phyloP scores from a whole-genome alignment of 1,140 invertebrate species.

The Plodia interpunctella region DNA sequence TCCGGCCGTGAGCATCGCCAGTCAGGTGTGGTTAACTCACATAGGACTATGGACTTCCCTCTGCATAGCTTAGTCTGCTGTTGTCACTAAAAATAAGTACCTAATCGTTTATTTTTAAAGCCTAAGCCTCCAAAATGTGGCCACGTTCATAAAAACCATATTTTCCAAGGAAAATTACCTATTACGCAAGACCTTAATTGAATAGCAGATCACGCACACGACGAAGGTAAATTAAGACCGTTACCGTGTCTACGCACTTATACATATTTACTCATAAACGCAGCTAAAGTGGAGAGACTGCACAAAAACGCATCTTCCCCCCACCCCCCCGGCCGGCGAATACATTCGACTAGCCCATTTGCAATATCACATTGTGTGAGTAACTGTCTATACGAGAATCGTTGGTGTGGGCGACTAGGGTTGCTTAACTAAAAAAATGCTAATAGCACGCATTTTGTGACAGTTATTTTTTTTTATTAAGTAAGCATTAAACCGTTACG shows the following conservation, averaged over 20 bases:
- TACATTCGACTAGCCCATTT: slow-evolving; percentile 75
- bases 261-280: slow-evolving; percentile 60
- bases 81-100: slow-evolving; percentile 65
- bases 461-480: neutral
- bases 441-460: neutral
- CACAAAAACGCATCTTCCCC: slow-evolving; percentile 74
- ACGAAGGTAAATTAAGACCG: slow-evolving; percentile 25
- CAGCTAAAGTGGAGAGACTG: slow-evolving; percentile 62
- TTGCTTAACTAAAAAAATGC: neutral
- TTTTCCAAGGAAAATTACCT: neutral
- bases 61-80: slow-evolving; percentile 51
- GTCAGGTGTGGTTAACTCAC: slow-evolving; percentile 62
- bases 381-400: slow-evolving; percentile 36
- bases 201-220: slow-evolving; percentile 25
- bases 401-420: slow-evolving; percentile 27
- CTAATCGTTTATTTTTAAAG: slow-evolving; percentile 52
- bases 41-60: slow-evolving; percentile 45
- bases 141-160: neutral
- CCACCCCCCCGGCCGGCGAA: slow-evolving; percentile 64
- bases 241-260: slow-evolving; percentile 71
- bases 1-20: slow-evolving; percentile 55
- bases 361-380: slow-evolving; percentile 72
- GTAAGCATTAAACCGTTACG: neutral
- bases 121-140: slow-evolving; percentile 21
- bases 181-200: slow-evolving; percentile 25